phyloP scores from a whole-genome alignment of 2,888 invertebrate genomes.

The Drosophila borealis region DNA sequence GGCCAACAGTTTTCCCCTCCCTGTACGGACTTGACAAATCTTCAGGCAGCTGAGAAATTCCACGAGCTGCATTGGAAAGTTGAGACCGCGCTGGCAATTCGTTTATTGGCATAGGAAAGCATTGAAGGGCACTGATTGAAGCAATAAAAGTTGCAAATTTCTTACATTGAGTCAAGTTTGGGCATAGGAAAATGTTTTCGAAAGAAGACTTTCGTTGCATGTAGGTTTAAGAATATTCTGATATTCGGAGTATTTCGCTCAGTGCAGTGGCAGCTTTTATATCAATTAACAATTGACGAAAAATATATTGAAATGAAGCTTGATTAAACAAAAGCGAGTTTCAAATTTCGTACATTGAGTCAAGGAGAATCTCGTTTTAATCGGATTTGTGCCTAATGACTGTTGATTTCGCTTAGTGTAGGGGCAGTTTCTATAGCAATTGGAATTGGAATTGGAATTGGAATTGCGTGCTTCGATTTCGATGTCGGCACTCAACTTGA shows the following conservation, averaged over 20 bases:
- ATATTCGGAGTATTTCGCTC: background rate
- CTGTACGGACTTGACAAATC: constrained; percentile 48
- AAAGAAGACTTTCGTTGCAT: too few relatives aligned
- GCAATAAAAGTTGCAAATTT: too few relatives aligned
- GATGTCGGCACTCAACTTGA: constrained; percentile 13
- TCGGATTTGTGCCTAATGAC: too few relatives aligned
- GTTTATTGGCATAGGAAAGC: constrained; percentile 19
- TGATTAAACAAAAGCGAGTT: too few relatives aligned
- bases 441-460: background rate
- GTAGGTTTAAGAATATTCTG: background rate
- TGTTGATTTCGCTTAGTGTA: background rate
- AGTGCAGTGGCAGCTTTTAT: background rate
- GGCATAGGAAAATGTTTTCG: background rate
- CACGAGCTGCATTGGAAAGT: constrained; percentile 27
- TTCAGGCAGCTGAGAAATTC: constrained; percentile 24
- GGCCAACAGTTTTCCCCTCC: constrained; percentile 28
- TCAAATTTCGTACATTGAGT: too few relatives aligned
- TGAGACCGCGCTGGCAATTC: constrained; percentile 39
- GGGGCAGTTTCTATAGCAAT: background rate
- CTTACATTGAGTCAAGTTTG: too few relatives aligned
- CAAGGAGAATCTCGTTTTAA: too few relatives aligned
- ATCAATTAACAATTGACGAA: background rate
- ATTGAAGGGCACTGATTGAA: constrained; percentile 4
- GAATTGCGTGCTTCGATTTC: constrained; percentile 16
- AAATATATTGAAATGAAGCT: constrained; percentile 4